Evolutionary conservation across 2,797 vertebrate species (phyloP).

Genomic region (Rhinophrynus dorsalis): DNA sequence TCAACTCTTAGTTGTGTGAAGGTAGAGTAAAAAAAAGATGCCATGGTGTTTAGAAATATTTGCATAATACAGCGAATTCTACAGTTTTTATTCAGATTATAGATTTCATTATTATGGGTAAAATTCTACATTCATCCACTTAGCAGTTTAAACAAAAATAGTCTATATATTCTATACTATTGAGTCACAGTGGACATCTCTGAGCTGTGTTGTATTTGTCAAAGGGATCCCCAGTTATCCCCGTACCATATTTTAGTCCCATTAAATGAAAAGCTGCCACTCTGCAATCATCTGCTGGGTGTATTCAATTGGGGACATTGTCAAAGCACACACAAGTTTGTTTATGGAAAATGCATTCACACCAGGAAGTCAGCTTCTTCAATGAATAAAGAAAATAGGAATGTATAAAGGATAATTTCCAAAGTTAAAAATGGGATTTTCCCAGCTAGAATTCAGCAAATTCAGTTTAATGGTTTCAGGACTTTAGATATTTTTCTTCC

Average conservation of each 20-base stretch:
- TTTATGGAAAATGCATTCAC: constrained; percentile 8
- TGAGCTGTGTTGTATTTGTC: not conserved
- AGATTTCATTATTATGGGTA: too few species aligned
- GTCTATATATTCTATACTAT: not conserved
- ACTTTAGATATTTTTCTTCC: not conserved
- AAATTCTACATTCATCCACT: too few species aligned
- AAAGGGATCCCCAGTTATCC: constrained; percentile 9
- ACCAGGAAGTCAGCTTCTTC: not conserved
- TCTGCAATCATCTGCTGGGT: constrained; percentile 16
- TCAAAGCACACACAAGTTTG: not conserved
- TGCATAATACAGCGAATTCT: too few species aligned
- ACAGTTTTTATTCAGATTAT: too few species aligned
- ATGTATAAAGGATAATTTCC: constrained; percentile 10
- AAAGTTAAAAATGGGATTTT: constrained; percentile 1
- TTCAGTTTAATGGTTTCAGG: not conserved
- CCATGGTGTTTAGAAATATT: too few species aligned
- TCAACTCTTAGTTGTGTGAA: too few species aligned
- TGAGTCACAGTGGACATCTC: not conserved
- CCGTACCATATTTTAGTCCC: not conserved
- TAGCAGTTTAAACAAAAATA: not conserved
- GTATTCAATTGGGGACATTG: constrained; percentile 8
- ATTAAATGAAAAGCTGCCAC: constrained; percentile 8
- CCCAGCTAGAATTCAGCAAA: not conserved
- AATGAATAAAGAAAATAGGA: not conserved
- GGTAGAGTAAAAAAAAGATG: too few species aligned